Percentiles rank a stretch among this genome's conserved stretches.
Evolutionary conservation across 2,888 invertebrate species (phyloP).

Genomic region (Troides oblongomaculatus): DNA sequence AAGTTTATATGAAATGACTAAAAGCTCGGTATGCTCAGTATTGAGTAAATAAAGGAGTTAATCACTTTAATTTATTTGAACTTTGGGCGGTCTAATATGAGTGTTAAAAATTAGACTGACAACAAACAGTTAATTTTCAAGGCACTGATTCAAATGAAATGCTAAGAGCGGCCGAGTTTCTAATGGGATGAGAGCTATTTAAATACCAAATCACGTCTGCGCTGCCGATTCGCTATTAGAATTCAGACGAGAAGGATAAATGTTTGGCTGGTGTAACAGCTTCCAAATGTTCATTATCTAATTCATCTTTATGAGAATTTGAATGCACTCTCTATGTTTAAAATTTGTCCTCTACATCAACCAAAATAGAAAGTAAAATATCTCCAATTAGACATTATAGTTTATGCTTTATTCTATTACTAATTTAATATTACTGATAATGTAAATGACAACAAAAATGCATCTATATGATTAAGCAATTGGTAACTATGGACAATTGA

Average conservation of each 20-base stretch:
- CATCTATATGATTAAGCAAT: neutral
- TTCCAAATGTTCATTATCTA: neutral
- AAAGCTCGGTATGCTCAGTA: too few relatives aligned
- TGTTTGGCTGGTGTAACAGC: conserved; percentile 10
- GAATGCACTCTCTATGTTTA: neutral
- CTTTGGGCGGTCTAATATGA: neutral
- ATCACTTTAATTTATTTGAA: neutral
- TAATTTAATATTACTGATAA: too few relatives aligned
- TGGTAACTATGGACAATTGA: too few relatives aligned
- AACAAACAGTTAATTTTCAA: neutral
- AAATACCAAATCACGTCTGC: conserved; percentile 16
- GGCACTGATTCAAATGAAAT: conserved; percentile 6
- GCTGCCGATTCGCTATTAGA: conserved; percentile 8
- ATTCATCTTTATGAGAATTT: neutral
- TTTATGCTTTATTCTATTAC: too few relatives aligned
- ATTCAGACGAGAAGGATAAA: conserved; percentile 5
- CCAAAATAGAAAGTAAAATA: too few relatives aligned
- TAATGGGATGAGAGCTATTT: conserved; percentile 6
- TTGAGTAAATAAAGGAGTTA: neutral
- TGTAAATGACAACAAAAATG: too few relatives aligned
- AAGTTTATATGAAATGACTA: too few relatives aligned
- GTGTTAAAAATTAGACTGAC: neutral
- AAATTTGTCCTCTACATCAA: too few relatives aligned
- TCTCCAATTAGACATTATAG: too few relatives aligned
- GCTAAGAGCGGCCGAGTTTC: neutral